These are phyloP conservation scores for Terrapene triunguis DNA, from an alignment of 2,113 vertebrate genomes.

Conservation along the genomic window DNA sequence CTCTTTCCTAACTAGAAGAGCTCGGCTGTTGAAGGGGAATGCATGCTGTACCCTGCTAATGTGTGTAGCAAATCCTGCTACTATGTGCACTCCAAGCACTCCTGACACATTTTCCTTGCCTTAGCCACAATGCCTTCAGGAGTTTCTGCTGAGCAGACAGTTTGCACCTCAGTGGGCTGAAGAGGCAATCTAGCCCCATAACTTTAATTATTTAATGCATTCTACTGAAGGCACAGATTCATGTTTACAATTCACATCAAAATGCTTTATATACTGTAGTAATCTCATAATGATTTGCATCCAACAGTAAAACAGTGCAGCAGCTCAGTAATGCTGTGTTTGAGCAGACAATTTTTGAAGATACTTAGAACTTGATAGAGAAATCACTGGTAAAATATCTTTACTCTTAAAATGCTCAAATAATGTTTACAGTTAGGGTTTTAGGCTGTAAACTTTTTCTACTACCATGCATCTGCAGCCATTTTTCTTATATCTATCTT, in stretches of 20 bases:
- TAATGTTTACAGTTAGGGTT: neutral
- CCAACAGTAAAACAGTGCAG: neutral
- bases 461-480: neutral
- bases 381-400: neutral
- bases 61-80: neutral
- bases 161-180: too few species aligned
- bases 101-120: neutral
- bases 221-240: neutral
- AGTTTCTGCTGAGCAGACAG: too few species aligned
- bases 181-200: neutral
- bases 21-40: neutral
- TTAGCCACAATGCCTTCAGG: neutral
- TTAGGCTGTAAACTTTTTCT: neutral
- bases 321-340: neutral
- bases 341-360: neutral
- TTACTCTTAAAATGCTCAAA: neutral
- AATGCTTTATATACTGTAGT: neutral
- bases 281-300: neutral
- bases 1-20: neutral
- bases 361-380: neutral
- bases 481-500: neutral
- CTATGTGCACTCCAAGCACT: neutral
- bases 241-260: neutral
- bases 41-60: neutral
- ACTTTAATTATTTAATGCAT: neutral